These are phyloP conservation scores for Pogonocherus hispidulus DNA, from an alignment of 2,888 invertebrate species.

Conservation along the genomic window DNA sequence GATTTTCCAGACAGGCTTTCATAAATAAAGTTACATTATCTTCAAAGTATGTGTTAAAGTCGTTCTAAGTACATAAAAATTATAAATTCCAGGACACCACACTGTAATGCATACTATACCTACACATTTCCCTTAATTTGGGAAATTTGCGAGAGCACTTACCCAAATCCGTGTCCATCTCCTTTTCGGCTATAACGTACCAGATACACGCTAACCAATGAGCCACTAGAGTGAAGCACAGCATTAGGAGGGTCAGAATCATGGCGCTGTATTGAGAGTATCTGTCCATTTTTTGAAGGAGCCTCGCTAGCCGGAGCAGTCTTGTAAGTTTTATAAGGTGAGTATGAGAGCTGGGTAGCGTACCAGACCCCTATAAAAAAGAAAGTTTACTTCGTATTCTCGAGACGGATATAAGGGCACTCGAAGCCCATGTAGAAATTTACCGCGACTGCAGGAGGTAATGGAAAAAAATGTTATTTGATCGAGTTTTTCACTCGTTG, in stretches of 20 bases:
- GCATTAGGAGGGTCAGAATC: constrained; percentile 93
- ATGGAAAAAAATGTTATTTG: background rate
- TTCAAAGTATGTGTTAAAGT: too few species aligned
- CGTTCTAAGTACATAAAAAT: too few species aligned
- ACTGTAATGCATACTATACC: too few species aligned
- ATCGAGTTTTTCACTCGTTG: too few species aligned
- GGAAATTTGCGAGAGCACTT: constrained; percentile 62
- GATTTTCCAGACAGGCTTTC: too few species aligned
- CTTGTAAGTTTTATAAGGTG: constrained; percentile 95
- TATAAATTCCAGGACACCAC: too few species aligned
- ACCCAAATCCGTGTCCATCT: constrained; percentile 78
- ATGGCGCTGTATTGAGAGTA: constrained; percentile 97
- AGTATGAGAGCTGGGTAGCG: constrained; percentile 74
- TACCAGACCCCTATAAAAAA: constrained; percentile 48
- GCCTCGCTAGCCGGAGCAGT: constrained; percentile 87
- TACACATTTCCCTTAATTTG: too few species aligned
- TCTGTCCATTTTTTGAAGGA: constrained; percentile 96
- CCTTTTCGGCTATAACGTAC: constrained; percentile 95
- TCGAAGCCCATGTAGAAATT: background rate
- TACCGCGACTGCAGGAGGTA: too few species aligned
- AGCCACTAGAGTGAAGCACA: constrained; percentile 92
- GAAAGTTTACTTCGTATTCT: constrained; percentile 1
- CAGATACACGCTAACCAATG: constrained; percentile 98
- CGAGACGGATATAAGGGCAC: background rate
- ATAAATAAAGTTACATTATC: too few species aligned